phyloP scores from a whole-genome alignment of 30 jellyfish, hydroid and myxozoan species.

The Aurelia aurita complex sp. Pacific region DNA sequence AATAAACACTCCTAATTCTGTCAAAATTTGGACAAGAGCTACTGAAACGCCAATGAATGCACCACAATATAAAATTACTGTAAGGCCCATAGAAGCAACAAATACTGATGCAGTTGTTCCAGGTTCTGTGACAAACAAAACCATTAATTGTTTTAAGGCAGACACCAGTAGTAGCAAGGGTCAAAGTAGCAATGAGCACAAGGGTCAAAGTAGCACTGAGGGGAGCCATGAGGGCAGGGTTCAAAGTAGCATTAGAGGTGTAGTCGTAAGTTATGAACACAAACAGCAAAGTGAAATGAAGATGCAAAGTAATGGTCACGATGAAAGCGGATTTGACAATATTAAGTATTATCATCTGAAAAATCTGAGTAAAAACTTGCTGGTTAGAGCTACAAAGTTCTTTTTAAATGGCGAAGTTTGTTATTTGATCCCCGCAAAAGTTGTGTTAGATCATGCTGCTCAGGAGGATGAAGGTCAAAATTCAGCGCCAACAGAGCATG shows the following conservation, averaged over 20 bases:
- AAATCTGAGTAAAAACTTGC: neutral
- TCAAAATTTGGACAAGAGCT: neutral
- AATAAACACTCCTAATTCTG: neutral
- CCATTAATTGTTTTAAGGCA: neutral
- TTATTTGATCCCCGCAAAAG: constrained; percentile 53
- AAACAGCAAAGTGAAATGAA: too few relatives aligned
- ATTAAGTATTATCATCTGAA: neutral
- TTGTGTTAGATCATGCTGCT: neutral
- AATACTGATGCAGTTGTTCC: constrained; percentile 32
- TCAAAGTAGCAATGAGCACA: neutral
- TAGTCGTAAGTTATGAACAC: too few relatives aligned
- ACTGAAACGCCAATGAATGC: neutral
- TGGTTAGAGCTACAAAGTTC: constrained; percentile 34
- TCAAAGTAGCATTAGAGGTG: too few relatives aligned
- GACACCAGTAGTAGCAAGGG: neutral
- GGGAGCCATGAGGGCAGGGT: neutral
- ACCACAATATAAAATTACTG: neutral
- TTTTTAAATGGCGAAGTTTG: constrained; percentile 43
- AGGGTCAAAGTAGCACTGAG: neutral
- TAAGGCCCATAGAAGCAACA: neutral
- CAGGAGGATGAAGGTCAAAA: constrained; percentile 2
- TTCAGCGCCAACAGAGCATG: neutral
- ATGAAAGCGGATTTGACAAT: neutral
- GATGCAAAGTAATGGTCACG: too few relatives aligned
- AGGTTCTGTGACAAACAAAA: neutral